Evolutionary conservation across 2,797 vertebrate genomes (phyloP).

Genomic region (Menidia menidia): DNA sequence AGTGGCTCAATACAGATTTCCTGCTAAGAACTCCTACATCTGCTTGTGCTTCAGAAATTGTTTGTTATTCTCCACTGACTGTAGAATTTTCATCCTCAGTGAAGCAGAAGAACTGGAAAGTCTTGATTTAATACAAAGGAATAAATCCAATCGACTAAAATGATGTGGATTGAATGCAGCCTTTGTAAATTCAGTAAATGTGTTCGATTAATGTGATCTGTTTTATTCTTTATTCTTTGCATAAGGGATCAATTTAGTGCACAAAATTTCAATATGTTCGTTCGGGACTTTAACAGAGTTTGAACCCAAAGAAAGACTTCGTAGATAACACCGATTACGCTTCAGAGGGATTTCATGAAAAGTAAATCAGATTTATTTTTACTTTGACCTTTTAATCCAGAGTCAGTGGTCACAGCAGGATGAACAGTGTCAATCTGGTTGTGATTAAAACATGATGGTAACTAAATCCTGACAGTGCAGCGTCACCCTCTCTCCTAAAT

Average conservation of each 20-base stretch:
- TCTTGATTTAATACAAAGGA: conserved; percentile 18
- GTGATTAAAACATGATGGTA: conserved; percentile 31
- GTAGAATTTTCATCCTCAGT: conserved; percentile 9
- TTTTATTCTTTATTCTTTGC: conserved; percentile 16
- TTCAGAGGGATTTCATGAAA: conserved; percentile 11
- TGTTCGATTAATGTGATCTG: conserved; percentile 2
- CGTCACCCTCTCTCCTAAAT: conserved; percentile 20
- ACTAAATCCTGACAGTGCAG: conserved; percentile 9
- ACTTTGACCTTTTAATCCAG: conserved; percentile 30
- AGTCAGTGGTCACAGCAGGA: conserved; percentile 5
- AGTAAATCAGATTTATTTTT: conserved; percentile 33
- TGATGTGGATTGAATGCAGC: background rate
- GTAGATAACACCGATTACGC: conserved; percentile 18
- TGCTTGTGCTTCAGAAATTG: conserved; percentile 14
- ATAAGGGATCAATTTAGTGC: background rate
- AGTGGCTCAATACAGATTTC: background rate
- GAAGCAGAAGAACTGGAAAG: conserved; percentile 18
- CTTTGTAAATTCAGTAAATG: background rate
- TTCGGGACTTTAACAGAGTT: background rate
- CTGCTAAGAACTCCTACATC: conserved; percentile 9
- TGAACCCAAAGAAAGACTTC: conserved; percentile 6
- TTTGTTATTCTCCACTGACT: conserved; percentile 19
- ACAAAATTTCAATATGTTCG: background rate
- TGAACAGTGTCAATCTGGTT: conserved; percentile 12
- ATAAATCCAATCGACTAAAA: background rate